Base-by-base conservation (phyloP, 2,797 vertebrate species). In the Agapornis canus region DNA sequence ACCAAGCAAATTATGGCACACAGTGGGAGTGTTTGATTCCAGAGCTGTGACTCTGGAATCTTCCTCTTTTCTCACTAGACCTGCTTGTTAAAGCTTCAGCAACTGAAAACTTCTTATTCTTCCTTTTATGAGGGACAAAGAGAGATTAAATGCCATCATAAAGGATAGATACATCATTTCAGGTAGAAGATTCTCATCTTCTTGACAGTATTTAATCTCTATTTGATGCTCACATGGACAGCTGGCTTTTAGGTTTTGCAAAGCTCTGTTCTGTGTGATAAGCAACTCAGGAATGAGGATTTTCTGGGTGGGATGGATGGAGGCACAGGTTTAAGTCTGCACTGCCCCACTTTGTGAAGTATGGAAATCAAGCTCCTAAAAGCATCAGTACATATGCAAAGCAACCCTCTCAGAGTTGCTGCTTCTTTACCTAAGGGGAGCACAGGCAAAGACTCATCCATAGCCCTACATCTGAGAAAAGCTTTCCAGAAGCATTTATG, bases 1-100 rank as follows among this genome's bases (percentile, higher is more conserved):
- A 73, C 29, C 9, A 83, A 73, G 17, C 43, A 80, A 75, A 80
- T 40, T 39, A 35, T 1, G 0, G 15, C 0, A 0, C 19, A 9
- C n/a, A 78, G 63, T 13, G 10, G 18, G 7, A 70, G 6, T 17
- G 20, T 47, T 86, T 48, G 29, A 57, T 57, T 57, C 56, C 56
- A 25, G 22, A 49, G 6, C 8, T 1, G 4, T 21, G 12, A 27
- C 47, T 71, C 63, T 43, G 25, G 9, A 82, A 80, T 47, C 39
- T 77, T 54, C n/a, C 25, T 85, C 45, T 89, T 79, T 89, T 89
- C 66, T 86, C 25, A 39, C 43, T 39, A 52, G 40, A 73, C 11
- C 59, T 80, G 48, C 22, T 51, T 59, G 49, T 71, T 93, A 75
- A 87, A 82, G 17, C 2, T 83, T 77, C 64, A 87, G 20, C 29